phyloP scores from a whole-genome alignment of 2,797 vertebrate genomes.

The Tapera naevia region DNA sequence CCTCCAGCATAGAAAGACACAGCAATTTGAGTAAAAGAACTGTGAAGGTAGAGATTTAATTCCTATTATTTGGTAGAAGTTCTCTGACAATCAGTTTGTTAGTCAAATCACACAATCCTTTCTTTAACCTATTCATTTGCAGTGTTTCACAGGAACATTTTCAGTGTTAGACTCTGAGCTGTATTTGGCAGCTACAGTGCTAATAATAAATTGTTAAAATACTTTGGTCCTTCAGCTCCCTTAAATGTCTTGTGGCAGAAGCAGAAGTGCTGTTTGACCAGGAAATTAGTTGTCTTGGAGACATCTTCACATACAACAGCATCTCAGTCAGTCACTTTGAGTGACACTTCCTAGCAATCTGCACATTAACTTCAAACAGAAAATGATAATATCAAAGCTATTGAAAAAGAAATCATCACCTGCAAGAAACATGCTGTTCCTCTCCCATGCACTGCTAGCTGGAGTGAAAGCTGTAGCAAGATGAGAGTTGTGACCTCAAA shows the following conservation, averaged over 20 bases:
- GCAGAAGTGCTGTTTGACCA: slow-evolving; percentile 42
- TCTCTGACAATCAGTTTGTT: background rate
- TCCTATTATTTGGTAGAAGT: background rate
- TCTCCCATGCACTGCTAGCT: background rate
- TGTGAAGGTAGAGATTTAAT: background rate
- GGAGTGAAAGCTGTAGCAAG: slow-evolving; percentile 15
- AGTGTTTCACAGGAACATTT: background rate
- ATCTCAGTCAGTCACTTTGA: slow-evolving; percentile 52
- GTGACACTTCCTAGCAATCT: slow-evolving; percentile 4
- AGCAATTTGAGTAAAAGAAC: background rate
- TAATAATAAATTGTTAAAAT: slow-evolving; percentile 41
- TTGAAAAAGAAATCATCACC: slow-evolving; percentile 42
- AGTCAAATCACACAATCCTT: background rate
- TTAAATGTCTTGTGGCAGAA: slow-evolving; percentile 32
- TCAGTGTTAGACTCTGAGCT: background rate
- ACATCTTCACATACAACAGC: slow-evolving; percentile 30
- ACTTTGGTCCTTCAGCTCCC: slow-evolving; percentile 16
- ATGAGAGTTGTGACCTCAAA: slow-evolving; percentile 12
- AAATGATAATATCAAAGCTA: slow-evolving; percentile 52
- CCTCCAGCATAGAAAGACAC: background rate
- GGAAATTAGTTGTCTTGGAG: slow-evolving; percentile 58
- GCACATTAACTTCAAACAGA: slow-evolving; percentile 38
- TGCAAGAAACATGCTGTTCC: slow-evolving; percentile 8
- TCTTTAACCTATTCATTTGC: background rate
- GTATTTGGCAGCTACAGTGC: slow-evolving; percentile 4